Percentiles rank a stretch among this genome's conserved stretches.
Conservation (phyloP, 2,113 vertebrate species). For the Seriola aureovittata region DNA sequence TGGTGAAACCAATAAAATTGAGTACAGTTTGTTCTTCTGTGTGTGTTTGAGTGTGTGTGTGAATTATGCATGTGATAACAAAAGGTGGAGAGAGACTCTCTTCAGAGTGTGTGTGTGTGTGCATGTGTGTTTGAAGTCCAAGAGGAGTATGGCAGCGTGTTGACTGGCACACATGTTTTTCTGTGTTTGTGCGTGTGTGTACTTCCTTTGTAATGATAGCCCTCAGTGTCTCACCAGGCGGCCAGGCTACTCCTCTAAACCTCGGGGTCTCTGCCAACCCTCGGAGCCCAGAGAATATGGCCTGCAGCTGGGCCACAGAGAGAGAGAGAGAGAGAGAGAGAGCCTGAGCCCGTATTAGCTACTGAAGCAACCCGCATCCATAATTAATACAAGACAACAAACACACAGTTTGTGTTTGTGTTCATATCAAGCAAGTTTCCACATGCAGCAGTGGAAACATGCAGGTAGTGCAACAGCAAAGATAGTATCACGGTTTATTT, state of each 20-base stretch:
- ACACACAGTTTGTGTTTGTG: not conserved
- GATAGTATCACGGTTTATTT: not conserved
- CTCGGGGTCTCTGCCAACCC: conserved; percentile 59
- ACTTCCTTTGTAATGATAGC: conserved; percentile 71
- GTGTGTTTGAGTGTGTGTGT: conserved; percentile 3
- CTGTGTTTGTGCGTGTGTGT: conserved; percentile 22
- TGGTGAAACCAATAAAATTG: conserved; percentile 53
- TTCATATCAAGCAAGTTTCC: not conserved
- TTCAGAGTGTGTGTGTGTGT: not conserved
- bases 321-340: conserved; percentile 31
- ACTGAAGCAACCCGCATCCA: conserved; percentile 5
- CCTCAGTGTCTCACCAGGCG: conserved; percentile 57
- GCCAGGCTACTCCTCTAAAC: conserved; percentile 60
- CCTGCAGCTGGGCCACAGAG: conserved; percentile 60
- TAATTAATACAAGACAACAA: conserved; percentile 26
- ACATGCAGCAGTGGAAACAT: not conserved
- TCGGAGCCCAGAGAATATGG: conserved; percentile 45
- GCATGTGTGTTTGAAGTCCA: not conserved
- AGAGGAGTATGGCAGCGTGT: conserved; percentile 7
- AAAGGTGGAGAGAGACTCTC: conserved; percentile 13
- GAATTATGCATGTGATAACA: conserved; percentile 15
- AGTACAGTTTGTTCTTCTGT: conserved; percentile 26
- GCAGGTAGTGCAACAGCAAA: not conserved
- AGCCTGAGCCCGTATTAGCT: conserved; percentile 9
- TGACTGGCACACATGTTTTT: conserved; percentile 15